These are phyloP conservation scores for Caranx ignobilis DNA, from an alignment of 2,113 vertebrate genomes.

Conservation along the genomic window DNA sequence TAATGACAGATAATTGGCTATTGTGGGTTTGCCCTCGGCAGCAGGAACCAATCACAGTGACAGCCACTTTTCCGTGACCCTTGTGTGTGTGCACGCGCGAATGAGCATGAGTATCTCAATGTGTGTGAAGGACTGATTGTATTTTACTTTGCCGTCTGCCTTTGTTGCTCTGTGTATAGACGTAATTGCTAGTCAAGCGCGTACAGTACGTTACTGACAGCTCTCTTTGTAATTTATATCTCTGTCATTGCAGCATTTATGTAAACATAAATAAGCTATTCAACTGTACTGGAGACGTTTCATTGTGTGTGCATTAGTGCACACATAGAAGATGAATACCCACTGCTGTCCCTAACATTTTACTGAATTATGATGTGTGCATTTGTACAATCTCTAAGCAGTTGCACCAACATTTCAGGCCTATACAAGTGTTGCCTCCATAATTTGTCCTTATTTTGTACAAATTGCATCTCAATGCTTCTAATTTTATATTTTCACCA, in stretches of 20 bases:
- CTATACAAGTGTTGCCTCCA: not conserved
- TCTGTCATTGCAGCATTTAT: slow-evolving; percentile 33
- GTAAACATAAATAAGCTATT: slow-evolving; percentile 50
- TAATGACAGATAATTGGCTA: slow-evolving; percentile 83
- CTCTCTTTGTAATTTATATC: slow-evolving; percentile 44
- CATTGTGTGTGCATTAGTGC: not conserved
- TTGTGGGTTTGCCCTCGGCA: slow-evolving; percentile 76
- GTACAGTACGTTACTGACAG: slow-evolving; percentile 40
- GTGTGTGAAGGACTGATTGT: slow-evolving; percentile 50
- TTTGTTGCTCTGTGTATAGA: slow-evolving; percentile 44
- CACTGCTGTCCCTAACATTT: not conserved
- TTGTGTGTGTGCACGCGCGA: slow-evolving; percentile 17
- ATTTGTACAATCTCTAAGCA: not conserved
- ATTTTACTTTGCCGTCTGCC: slow-evolving; percentile 52
- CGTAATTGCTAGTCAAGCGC: slow-evolving; percentile 46
- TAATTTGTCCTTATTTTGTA: not conserved
- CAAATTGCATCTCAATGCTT: slow-evolving; percentile 15
- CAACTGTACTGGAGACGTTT: not conserved
- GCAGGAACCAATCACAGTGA: slow-evolving; percentile 79
- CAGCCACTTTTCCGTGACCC: slow-evolving; percentile 76
- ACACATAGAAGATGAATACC: not conserved
- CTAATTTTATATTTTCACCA: slow-evolving; percentile 17
- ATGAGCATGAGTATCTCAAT: slow-evolving; percentile 18
- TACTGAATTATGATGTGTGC: not conserved
- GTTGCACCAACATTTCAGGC: not conserved